A percentile compares a stretch with the other conserved stretches of the same genome.
phyloP scores from a whole-genome alignment of 2,113 vertebrate genomes.

The Ondatra zibethicus region DNA sequence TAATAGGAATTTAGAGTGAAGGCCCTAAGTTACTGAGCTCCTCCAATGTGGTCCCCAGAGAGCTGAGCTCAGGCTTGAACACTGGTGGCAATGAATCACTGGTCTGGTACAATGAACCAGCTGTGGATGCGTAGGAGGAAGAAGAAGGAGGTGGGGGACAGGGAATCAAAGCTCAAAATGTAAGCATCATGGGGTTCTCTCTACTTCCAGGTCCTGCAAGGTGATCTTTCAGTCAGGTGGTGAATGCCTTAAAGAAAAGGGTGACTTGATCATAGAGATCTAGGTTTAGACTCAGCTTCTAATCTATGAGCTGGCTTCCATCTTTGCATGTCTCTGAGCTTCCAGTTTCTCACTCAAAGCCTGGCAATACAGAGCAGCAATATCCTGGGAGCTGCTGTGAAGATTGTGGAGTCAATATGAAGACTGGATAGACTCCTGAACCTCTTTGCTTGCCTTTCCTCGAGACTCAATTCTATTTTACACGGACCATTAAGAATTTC shows the following conservation, averaged over 20 bases:
- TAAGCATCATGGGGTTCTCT: background rate
- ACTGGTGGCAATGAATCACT: constrained; percentile 69
- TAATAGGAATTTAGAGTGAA: constrained; percentile 79
- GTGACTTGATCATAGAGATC: background rate
- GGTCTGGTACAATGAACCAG: background rate
- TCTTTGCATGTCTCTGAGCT: background rate
- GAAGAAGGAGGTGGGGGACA: background rate
- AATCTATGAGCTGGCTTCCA: background rate
- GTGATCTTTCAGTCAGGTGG: no score
- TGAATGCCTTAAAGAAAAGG: background rate
- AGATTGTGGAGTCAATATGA: background rate
- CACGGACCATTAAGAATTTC: background rate
- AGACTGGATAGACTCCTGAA: background rate
- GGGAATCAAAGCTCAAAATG: background rate
- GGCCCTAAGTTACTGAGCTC: constrained; percentile 53
- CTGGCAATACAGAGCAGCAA: background rate
- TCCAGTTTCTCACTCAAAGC: background rate
- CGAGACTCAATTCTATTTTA: background rate
- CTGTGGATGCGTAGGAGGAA: background rate
- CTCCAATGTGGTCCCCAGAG: constrained; percentile 67
- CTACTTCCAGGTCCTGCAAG: background rate
- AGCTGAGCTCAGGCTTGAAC: constrained; percentile 72
- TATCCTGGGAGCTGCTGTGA: background rate
- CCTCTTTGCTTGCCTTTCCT: background rate
- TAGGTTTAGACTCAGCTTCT: background rate